A percentile compares a stretch with the other conserved stretches of the same genome.
Evolutionary conservation across 53 echinoderm and acorn worm species (phyloP).

Genomic region (Holothuria scabra): DNA sequence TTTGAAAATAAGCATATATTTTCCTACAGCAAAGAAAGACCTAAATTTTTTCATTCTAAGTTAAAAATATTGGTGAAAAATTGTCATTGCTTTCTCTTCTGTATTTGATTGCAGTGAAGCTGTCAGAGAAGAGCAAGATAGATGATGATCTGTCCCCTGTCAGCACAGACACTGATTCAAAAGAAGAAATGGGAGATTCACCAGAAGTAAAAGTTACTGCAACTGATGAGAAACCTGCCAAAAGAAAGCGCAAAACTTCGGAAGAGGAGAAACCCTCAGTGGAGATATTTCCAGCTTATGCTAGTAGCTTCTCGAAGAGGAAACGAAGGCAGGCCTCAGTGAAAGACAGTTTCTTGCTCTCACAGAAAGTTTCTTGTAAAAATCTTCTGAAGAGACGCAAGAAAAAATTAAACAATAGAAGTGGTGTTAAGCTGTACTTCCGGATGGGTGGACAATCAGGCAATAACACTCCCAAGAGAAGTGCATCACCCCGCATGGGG

Average conservation of each 20-base stretch:
- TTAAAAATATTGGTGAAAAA: neutral
- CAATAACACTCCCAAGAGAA: slow-evolving; percentile 44
- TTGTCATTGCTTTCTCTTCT: neutral
- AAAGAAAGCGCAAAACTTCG: slow-evolving; percentile 8
- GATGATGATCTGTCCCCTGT: slow-evolving; percentile 47
- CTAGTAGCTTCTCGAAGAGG: neutral
- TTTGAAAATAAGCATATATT: too few relatives aligned
- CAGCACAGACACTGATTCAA: slow-evolving; percentile 29
- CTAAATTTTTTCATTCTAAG: too few relatives aligned
- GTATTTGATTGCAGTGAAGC: slow-evolving; percentile 39
- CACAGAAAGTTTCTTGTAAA: slow-evolving; percentile 26
- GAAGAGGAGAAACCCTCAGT: slow-evolving; percentile 38
- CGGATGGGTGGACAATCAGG: slow-evolving; percentile 48
- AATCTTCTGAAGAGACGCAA: slow-evolving; percentile 34
- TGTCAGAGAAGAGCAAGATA: slow-evolving; percentile 19
- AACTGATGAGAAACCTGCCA: neutral
- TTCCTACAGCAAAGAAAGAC: too few relatives aligned
- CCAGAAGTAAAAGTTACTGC: neutral
- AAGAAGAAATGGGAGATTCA: slow-evolving; percentile 21
- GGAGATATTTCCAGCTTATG: slow-evolving; percentile 23
- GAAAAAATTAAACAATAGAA: slow-evolving; percentile 38
- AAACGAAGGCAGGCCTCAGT: slow-evolving; percentile 29
- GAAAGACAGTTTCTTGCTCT: slow-evolving; percentile 37
- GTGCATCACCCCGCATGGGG: slow-evolving; percentile 33
- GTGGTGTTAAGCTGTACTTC: slow-evolving; percentile 41